Percentiles rank a stretch among this genome's conserved stretches.
phyloP scores from a whole-genome alignment of 2,888 invertebrate species.

The Spisula solida region DNA sequence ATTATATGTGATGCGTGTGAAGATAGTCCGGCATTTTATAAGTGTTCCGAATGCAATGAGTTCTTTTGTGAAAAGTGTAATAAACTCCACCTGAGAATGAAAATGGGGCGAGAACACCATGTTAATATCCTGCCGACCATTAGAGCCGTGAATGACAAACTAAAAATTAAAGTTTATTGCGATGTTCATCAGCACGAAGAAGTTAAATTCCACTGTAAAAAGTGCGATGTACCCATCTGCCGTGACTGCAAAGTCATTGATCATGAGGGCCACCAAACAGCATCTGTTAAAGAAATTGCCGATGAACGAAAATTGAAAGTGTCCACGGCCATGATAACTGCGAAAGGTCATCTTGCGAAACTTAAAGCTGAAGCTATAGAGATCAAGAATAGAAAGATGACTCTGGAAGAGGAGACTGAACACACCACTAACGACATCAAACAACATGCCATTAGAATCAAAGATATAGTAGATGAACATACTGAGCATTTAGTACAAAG shows the following conservation, averaged over 20 bases:
- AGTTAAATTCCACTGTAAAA: conserved; percentile 67
- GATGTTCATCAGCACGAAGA: conserved; percentile 67
- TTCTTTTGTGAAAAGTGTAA: conserved; percentile 70
- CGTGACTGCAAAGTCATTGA: conserved; percentile 68
- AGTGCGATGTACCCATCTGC: conserved; percentile 66
- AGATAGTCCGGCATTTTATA: conserved; percentile 67
- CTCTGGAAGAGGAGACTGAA: conserved; percentile 64
- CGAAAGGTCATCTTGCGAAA: conserved; percentile 64
- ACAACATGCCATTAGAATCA: conserved; percentile 62
- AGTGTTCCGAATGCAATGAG: conserved; percentile 71
- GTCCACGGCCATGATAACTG: conserved; percentile 60
- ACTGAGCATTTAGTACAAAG: conserved; percentile 52
- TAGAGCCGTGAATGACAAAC: conserved; percentile 56
- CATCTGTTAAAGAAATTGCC: conserved; percentile 55
- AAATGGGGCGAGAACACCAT: conserved; percentile 66
- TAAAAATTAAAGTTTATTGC: conserved; percentile 61
- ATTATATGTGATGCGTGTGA: conserved; percentile 70
- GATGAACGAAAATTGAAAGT: conserved; percentile 62
- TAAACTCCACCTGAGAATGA: conserved; percentile 67
- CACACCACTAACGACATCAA: conserved; percentile 58
- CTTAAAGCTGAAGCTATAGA: conserved; percentile 67
- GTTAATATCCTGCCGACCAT: conserved; percentile 57
- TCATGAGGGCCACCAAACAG: conserved; percentile 69
- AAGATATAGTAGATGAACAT: conserved; percentile 66
- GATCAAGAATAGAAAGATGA: conserved; percentile 56